These are phyloP conservation scores for Diplazon laetatorius DNA, from an alignment of 2,888 invertebrate genomes.

Conservation along the genomic window DNA sequence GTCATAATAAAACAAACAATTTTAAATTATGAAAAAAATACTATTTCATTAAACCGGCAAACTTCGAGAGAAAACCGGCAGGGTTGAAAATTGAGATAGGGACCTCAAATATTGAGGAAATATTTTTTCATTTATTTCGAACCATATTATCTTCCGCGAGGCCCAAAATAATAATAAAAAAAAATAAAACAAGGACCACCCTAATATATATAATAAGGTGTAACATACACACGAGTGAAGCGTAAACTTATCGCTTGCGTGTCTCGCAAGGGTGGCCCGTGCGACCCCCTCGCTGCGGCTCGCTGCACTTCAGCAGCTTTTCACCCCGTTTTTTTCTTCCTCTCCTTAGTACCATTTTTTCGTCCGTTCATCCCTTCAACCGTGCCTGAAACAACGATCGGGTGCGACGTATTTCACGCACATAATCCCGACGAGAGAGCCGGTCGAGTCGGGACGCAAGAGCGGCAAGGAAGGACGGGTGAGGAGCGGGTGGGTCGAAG, in stretches of 20 bases:
- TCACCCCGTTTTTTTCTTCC: constrained; percentile 12
- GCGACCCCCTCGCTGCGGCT: constrained; percentile 20
- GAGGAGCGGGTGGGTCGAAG: too few species aligned
- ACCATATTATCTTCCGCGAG: too few species aligned
- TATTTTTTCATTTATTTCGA: too few species aligned
- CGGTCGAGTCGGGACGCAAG: not conserved
- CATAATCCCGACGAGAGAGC: constrained; percentile 36
- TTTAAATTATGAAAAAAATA: too few species aligned
- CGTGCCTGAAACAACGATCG: constrained; percentile 27
- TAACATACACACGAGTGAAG: not conserved
- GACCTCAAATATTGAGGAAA: too few species aligned
- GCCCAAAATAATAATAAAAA: too few species aligned
- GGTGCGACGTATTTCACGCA: constrained; percentile 33
- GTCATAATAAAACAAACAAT: too few species aligned
- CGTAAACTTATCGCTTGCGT: constrained; percentile 17
- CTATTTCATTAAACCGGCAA: too few species aligned
- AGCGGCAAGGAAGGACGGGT: not conserved
- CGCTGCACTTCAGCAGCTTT: constrained; percentile 33
- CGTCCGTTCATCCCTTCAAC: not conserved
- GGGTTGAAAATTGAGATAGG: too few species aligned
- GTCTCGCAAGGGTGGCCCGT: constrained; percentile 21
- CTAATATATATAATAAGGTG: too few species aligned
- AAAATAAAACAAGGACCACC: too few species aligned
- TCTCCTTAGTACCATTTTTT: constrained; percentile 9
- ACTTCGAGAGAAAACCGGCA: too few species aligned